Evolutionary conservation across 2,888 invertebrate species (phyloP), one percentile per base, ranked within the genome.

Genomic region (Seira sanloemensis): DNA sequence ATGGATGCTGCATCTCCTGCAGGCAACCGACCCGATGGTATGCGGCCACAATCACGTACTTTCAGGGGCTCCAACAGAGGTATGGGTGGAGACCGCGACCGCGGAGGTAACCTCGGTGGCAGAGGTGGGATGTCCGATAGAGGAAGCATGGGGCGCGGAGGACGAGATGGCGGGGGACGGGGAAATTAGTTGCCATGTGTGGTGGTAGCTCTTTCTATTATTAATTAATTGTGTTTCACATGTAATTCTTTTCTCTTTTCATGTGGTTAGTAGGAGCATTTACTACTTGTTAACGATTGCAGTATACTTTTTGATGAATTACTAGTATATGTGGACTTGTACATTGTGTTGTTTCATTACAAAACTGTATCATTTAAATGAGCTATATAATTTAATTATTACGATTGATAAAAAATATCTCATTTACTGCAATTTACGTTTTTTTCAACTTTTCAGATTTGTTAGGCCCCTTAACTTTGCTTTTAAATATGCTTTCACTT

Each of bases 151-250:
- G 88, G 89, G 5, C 86, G 86, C 50, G 89, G 89, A 26, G 90
- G 90, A 19, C 92, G 91, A 24, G 62, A 91, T 88, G 91, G 92
- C 89, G 84, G 81, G 27, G 74, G 79, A 23, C 73, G 80, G 16
- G 76, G 71, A 66, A 82, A 82, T 72, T 82, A 82, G 82, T 76
- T 72, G 76, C 82, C 82, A 62, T 75, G 58, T 65, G 12, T 37
- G n/a, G 23, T 66, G 82, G 82, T 82, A 82, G 82, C 82, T 82
- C 37, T 77, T 25, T 16, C 18, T 19, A 71, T 9, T 67, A 62
- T 67, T 76, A 46, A 50, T n/a, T 71, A 50, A 73, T 18, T 19
- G 69, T 76, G n/a, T 82, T 76, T 82, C 72, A 71, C 76, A 7
- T 9, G 37, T 1, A 46, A 5, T 27, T 37, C n/a, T 46, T 73